Percentiles rank a stretch among this genome's conserved stretches.
phyloP scores from a whole-genome alignment of 2,888 invertebrate species.

The Melanargia galathea region DNA sequence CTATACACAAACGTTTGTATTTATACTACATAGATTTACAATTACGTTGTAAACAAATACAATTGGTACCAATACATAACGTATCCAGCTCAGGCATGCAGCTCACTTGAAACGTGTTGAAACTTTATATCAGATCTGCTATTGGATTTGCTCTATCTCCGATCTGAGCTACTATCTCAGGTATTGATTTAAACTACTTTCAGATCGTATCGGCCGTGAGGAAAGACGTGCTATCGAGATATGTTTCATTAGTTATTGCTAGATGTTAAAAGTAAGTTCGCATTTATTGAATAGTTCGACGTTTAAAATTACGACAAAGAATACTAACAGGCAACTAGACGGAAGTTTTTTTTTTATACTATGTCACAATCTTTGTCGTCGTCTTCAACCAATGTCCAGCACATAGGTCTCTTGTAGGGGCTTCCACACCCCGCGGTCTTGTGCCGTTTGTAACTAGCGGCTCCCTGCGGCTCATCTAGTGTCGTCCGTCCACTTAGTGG shows the following conservation, averaged over 20 bases:
- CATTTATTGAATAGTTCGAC: neutral
- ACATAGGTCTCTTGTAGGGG: too few species aligned
- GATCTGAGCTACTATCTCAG: neutral
- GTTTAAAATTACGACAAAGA: neutral
- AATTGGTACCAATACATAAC: too few species aligned
- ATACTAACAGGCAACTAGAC: too few species aligned
- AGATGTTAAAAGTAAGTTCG: neutral
- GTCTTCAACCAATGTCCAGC: too few species aligned
- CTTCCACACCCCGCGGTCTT: too few species aligned
- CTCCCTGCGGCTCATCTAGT: too few species aligned
- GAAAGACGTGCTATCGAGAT: slow-evolving; percentile 14
- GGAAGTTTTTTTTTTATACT: too few species aligned
- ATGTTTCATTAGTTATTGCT: slow-evolving; percentile 14
- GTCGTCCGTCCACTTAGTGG: too few species aligned
- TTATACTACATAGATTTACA: neutral
- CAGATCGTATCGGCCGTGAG: slow-evolving; percentile 26
- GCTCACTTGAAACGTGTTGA: slow-evolving; percentile 13
- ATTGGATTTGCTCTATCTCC: slow-evolving; percentile 14
- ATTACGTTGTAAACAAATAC: too few species aligned
- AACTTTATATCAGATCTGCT: slow-evolving; percentile 19
- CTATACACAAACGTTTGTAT: too few species aligned
- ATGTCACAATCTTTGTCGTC: too few species aligned
- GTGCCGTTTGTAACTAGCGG: too few species aligned
- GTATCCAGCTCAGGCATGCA: neutral
- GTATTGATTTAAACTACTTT: slow-evolving; percentile 29